Evolutionary conservation across 2,797 vertebrate genomes (phyloP).

Genomic region (Cyprinodon diabolis): DNA sequence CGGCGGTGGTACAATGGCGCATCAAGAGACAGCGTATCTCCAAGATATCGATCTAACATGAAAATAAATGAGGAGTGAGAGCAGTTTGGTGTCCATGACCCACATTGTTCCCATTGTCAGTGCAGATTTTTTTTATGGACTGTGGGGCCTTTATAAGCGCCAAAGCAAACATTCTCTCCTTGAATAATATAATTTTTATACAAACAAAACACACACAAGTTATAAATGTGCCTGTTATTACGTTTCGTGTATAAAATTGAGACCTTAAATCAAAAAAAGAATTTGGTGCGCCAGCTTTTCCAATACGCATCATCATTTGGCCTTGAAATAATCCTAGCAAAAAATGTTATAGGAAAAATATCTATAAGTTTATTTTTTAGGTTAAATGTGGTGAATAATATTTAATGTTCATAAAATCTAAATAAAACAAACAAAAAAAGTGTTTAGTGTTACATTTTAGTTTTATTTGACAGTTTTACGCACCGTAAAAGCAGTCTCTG

Average conservation of each 20-base stretch:
- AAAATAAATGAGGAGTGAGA: conserved; percentile 70
- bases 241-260: conserved; percentile 5
- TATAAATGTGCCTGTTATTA: conserved; percentile 5
- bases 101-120: conserved; percentile 55
- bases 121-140: conserved; percentile 53
- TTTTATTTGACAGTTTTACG: conserved; percentile 61
- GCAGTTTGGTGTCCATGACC: conserved; percentile 61
- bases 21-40: conserved; percentile 62
- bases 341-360: not conserved
- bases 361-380: not conserved
- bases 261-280: not conserved
- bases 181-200: not conserved
- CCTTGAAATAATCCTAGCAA: not conserved
- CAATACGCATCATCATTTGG: conserved; percentile 7
- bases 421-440: not conserved
- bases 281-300: conserved; percentile 12
- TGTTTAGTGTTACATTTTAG: conserved; percentile 11
- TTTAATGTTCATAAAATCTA: conserved; percentile 1
- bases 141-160: conserved; percentile 34
- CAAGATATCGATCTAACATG: conserved; percentile 81
- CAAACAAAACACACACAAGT: not conserved
- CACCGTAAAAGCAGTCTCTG: conserved; percentile 50
- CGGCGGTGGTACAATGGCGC: conserved; percentile 62
- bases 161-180: conserved; percentile 1
- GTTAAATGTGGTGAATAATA: conserved; percentile 8